Percentiles rank a stretch among this genome's conserved stretches.
phyloP scores from a whole-genome alignment of 1,140 invertebrate genomes.

The Reticulitermes speratus region DNA sequence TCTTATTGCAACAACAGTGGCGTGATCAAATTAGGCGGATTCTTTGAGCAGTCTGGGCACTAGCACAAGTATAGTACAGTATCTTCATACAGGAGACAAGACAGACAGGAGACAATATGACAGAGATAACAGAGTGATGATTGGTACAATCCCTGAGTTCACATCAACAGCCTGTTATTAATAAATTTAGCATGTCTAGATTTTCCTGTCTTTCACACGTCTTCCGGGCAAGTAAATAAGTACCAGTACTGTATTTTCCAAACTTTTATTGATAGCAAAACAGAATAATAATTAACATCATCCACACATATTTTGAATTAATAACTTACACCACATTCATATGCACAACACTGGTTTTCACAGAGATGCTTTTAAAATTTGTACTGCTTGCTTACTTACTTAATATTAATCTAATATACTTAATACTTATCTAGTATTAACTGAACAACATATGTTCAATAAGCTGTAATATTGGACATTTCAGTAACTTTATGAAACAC shows the following conservation, averaged over 20 bases:
- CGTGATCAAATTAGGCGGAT: too few species aligned
- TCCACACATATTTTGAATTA: not conserved
- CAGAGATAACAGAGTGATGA: too few species aligned
- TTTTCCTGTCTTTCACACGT: too few species aligned
- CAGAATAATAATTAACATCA: not conserved
- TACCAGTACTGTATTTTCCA: not conserved
- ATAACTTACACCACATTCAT: not conserved
- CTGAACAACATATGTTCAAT: not conserved
- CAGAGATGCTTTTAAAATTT: not conserved
- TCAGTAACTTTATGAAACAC: not conserved
- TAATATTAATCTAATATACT: not conserved
- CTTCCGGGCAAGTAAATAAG: not conserved
- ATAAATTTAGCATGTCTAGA: too few species aligned
- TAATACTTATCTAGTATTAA: not conserved
- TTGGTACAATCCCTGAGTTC: too few species aligned
- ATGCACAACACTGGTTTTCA: not conserved
- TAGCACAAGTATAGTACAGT: too few species aligned
- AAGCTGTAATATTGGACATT: not conserved
- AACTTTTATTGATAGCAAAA: slow-evolving; percentile 4
- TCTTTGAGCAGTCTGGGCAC: too few species aligned
- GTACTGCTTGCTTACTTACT: not conserved
- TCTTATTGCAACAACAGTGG: too few species aligned
- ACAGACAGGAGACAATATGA: too few species aligned
- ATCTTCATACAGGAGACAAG: too few species aligned
- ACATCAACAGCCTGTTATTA: too few species aligned